Evolutionary conservation across 2,113 vertebrate species (phyloP), one percentile per base, ranked within the genome.

Genomic region (Axis porcinus): DNA sequence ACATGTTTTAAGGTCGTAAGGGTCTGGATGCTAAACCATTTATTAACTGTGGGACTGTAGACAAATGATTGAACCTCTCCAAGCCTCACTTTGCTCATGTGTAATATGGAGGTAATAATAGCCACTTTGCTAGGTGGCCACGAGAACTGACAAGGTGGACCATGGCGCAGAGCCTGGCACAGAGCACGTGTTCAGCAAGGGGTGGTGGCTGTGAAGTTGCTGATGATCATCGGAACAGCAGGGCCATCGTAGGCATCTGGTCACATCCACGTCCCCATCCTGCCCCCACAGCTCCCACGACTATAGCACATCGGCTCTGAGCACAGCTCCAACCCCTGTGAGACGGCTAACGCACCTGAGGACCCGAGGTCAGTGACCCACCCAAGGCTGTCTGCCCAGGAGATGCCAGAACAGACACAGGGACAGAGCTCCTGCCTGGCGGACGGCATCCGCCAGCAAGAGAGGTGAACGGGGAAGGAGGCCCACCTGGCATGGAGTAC

Each of bases 401-500:
- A 13, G 28, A 5, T 0, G 4, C 50, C 82, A 82, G 89, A 3
- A 40, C 17, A 45, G 93, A 60, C 55, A n/a, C 1, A 0, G 17
- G 52, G 45, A 5, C 67, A 70, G 85, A 25, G 0, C 0, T 0
- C 86, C 60, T 57, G 13, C 16, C 55, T 33, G 21, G 11, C 3
- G 4, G 58, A 3, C 16, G 2, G 23, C 3, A 36, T 1, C 30
- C 2, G 2, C 17, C 84, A 33, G 45, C 52, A 14, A 67, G 19
- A 43, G 47, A 10, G 33, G 40, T 1, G 5, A 7, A 21, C 2
- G 28, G 5, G 45, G 28, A 16, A 58, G 50, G 82, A 58, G 57
- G 36, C 98, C 97, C 98, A 99, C 99, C 99, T 88, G 99, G 99
- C 99, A 99, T 99, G 85, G 99, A 99, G 97, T 99, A 99, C 98